These are phyloP conservation scores for Chamaedrilus cognettii DNA, from an alignment of 2,888 invertebrate genomes.

Conservation along the genomic window DNA sequence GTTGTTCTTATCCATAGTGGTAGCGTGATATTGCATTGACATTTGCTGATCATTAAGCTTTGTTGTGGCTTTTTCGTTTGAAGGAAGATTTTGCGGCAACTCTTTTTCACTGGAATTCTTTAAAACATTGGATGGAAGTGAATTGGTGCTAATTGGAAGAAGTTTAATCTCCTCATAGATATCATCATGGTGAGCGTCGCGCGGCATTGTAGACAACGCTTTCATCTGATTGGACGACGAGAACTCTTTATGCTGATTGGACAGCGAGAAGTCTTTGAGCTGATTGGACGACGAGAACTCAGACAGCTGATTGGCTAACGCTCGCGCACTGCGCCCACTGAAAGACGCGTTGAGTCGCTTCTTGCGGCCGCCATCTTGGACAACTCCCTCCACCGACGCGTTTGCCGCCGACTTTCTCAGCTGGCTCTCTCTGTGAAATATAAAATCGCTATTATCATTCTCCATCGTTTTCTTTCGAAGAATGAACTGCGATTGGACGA, in stretches of 20 bases:
- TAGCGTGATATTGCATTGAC: too few species aligned
- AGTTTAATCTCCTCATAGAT: background rate
- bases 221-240: too few species aligned
- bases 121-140: background rate
- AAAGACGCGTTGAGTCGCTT: background rate
- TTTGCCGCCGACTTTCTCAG: background rate
- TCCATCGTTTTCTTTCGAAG: background rate
- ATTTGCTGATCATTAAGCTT: too few species aligned
- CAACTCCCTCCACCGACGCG: background rate
- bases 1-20: too few species aligned
- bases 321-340: background rate
- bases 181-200: background rate
- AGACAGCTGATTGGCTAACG: too few species aligned
- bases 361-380: background rate
- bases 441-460: background rate
- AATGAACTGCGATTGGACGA: background rate
- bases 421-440: background rate
- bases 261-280: too few species aligned
- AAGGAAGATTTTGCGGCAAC: too few species aligned
- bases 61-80: too few species aligned
- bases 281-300: too few species aligned
- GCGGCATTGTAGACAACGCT: too few species aligned
- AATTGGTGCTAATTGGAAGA: background rate
- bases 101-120: too few species aligned
- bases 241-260: too few species aligned